These are phyloP conservation scores for Archilochus colubris DNA, from an alignment of 2,113 vertebrate species.

Conservation along the genomic window DNA sequence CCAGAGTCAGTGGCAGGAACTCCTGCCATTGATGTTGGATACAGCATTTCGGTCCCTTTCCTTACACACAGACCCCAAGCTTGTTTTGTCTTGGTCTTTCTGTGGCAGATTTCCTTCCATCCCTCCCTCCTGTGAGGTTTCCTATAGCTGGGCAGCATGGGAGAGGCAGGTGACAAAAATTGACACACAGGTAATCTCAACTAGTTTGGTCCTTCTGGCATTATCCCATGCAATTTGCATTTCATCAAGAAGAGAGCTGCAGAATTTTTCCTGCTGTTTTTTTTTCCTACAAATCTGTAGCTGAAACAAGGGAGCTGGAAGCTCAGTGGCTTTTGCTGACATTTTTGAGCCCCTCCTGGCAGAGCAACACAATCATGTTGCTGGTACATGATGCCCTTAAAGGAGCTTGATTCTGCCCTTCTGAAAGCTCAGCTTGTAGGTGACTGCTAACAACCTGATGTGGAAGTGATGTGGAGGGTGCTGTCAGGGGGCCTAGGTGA, in stretches of 20 bases:
- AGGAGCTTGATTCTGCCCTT: no score
- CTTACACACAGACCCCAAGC: not conserved
- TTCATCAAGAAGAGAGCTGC: not conserved
- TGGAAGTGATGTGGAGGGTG: rapidly evolving
- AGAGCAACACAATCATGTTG: rapidly evolving
- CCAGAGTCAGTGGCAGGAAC: not conserved
- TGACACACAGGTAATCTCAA: not conserved
- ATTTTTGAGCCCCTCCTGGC: not conserved
- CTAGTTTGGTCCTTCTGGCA: not conserved
- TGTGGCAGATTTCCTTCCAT: not conserved
- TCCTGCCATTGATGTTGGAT: not conserved
- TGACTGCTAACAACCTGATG: no score
- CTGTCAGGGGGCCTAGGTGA: rapidly evolving
- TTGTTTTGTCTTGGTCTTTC: not conserved
- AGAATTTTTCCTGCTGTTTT: not conserved
- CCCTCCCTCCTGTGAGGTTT: not conserved
- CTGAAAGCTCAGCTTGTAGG: no score
- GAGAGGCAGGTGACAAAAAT: not conserved
- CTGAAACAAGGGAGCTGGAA: not conserved
- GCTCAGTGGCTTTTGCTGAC: not conserved
- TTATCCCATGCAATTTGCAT: not conserved
- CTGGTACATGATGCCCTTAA: not conserved
- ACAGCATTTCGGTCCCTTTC: not conserved
- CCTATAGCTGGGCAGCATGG: not conserved
- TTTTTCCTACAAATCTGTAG: not conserved